Base-by-base conservation (phyloP, 2,888 invertebrate species). In the Drosophila trichaetosa region DNA sequence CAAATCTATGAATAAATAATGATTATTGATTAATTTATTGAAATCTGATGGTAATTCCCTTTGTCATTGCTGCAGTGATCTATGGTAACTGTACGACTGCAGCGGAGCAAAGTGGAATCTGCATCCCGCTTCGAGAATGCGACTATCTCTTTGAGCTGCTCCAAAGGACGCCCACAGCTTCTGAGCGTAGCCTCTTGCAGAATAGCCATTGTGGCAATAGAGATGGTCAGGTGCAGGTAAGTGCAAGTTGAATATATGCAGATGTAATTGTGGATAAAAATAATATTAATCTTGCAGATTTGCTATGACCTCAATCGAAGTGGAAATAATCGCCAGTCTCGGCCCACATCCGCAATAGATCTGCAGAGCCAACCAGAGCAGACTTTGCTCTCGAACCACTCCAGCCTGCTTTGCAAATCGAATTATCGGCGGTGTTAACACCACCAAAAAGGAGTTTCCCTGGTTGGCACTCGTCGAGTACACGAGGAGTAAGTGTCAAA, bases 201-300 rank as follows among this genome's bases (percentile, higher is more conserved):
- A 92, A 92, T 40, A 94, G 96, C 7, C 95, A 95, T 74, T 97
- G 97, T 85, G 96, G 96, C 2, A 96, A 95, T 82, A 92, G 94
- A 1, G 94, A 94, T 0, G 90, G 84, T 6, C 87, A 80, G 49
- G 90, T 91, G n/a, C 58, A 83, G 34, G 90, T 73, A 8, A 73
- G 73, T 63, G 24, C 11, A 38, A 11, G 16, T 42, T 21, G 4
- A 4, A 21, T 46, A 49, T 27, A 27, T 27, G 27, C 48, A n/a
- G 13, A n/a, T 13, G 2, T 4, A 31, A 18, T 0, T 10, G 29
- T 36, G 31, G 8, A 24, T 18, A 16, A 24, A 18, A 31, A 8
- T n/a, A 13, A 34, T 7, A 18, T 21, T 24, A 6, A 40, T n/a
- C 16, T 49, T 60, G 7, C 21, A 86, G 86, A 80, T 90, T 57